Evolutionary conservation across 1,140 invertebrate species (phyloP), one percentile per base, ranked within the genome.

Genomic region (Drepana arcuata): DNA sequence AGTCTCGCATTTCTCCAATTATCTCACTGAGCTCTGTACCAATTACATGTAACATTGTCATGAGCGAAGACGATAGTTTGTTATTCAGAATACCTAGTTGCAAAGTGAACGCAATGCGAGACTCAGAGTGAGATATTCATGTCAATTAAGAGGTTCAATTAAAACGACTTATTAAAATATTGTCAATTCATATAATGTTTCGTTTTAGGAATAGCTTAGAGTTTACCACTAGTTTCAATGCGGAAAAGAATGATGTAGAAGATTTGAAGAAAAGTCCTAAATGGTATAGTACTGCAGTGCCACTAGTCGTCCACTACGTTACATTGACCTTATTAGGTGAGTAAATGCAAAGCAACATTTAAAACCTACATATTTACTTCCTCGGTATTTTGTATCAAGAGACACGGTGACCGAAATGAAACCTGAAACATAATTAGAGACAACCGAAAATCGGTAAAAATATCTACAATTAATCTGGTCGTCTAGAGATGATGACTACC

Each of bases 61-160:
- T 73, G 66, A 66, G 63, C 50, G 69, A 73, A 59, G 53, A 64
- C 47, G 50, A 62, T 42, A 50, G 28, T 37, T 61, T 73, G 46
- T 50, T 70, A 59, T 30, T 42, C 33, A 49, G 31, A 28, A 38
- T 36, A 45, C 33, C 44, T 29, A 46, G 32, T 34, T 37, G 33
- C 11, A 35, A 46, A 25, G 41, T 33, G 23, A 42, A 10, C 24
- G 21, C 34, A 10, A 48, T 41, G 39, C 34, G 10, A 15, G 29
- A 27, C 26, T 26, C 33, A 14, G 15, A 26, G 37, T 41, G 27
- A 41, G 37, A 21, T 14, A 13, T 14, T 29, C 14, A 15, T 34
- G 11, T 15, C 14, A 34, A 21, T 23, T 13, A 7, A n/a, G n/a
- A n/a, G n/a, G n/a, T n/a, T n/a, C n/a, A 14, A 2, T 25, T 25